Base-by-base conservation (phyloP, 2,113 vertebrate genomes). In the Condylura cristata region DNA sequence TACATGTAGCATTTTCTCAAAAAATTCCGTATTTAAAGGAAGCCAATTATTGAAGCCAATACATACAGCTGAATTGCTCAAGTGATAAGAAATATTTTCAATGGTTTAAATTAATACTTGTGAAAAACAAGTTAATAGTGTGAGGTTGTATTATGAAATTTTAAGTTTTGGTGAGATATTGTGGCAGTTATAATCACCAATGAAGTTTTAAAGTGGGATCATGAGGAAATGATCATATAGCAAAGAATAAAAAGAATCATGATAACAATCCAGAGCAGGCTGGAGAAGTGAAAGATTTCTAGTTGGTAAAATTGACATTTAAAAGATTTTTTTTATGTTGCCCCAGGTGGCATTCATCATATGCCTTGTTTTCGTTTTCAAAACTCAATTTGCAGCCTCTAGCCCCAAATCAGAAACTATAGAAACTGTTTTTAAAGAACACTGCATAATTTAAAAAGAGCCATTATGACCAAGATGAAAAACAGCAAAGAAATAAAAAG, bases 21-120 rank as follows among this genome's bases (percentile, higher is more conserved):
- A 79, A 96, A 80, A 71, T 37, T 87, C 4, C 61, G 56, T 20
- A 63, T 86, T 76, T 81, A 63, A 97, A 95, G 24, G 71, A 96
- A 60, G 17, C 56, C 68, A 41, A 86, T 88, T 93, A 92, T 68
- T 26, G 13, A 16, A 26, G 83, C 94, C 85, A 96, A 83, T 37
- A 39, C 6, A 94, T 66, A n/a, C 16, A 82, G 70, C 20, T 91
- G 20, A 76, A 60, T 63, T 81, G 48, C n/a, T 11, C 66, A 30
- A 87, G 16, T 76, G 71, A 63, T 24, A 30, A 30, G 20, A 81
- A 65, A 53, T 81, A 56, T 20, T 71, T 46, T 26, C 34, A 48
- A 6, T 3, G 6, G 24, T 72, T 75, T 88, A 34, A 61, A 70
- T 48, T n/a, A 74, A 30, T 8, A 68, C 3, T 26, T 10, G 7